These are phyloP conservation scores for Schizopygopsis malacanthus DNA, from an alignment of 2,797 vertebrate genomes.

Conservation along the genomic window DNA sequence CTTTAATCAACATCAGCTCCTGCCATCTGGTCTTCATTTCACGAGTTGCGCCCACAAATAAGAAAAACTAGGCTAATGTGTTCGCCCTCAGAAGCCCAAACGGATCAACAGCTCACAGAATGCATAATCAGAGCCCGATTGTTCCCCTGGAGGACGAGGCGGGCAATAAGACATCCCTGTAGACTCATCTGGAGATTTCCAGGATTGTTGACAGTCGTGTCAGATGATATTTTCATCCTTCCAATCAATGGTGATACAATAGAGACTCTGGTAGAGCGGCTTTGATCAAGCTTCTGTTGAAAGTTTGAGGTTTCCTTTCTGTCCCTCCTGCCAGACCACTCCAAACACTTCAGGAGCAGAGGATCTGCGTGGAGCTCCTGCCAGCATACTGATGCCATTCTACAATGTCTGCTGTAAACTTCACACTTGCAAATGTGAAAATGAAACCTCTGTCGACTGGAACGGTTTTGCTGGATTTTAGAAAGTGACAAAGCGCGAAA, in stretches of 20 bases:
- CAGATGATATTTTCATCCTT: conserved; percentile 51
- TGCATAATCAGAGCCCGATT: conserved; percentile 68
- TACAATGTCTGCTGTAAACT: conserved; percentile 50
- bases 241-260: conserved; percentile 30
- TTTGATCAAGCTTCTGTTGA: conserved; percentile 59
- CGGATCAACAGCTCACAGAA: conserved; percentile 65
- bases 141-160: conserved; percentile 56
- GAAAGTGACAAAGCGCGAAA: conserved; percentile 46
- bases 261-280: conserved; percentile 35
- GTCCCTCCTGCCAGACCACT: conserved; percentile 49
- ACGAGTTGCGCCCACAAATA: conserved; percentile 59
- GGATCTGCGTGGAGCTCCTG: conserved; percentile 39
- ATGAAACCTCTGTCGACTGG: conserved; percentile 43
- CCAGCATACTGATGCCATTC: conserved; percentile 38
- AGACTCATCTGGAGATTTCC: conserved; percentile 47
- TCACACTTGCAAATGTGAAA: conserved; percentile 59
- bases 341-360: conserved; percentile 40
- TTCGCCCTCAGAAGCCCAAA: conserved; percentile 64
- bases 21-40: conserved; percentile 65
- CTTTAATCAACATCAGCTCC: conserved; percentile 56
- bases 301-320: conserved; percentile 53
- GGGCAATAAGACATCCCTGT: conserved; percentile 55
- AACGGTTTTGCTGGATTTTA: conserved; percentile 4
- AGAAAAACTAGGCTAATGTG: conserved; percentile 60
- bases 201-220: conserved; percentile 49